These are phyloP conservation scores for Drosophila demipolita DNA, from an alignment of 2,888 invertebrate genomes.

Conservation along the genomic window DNA sequence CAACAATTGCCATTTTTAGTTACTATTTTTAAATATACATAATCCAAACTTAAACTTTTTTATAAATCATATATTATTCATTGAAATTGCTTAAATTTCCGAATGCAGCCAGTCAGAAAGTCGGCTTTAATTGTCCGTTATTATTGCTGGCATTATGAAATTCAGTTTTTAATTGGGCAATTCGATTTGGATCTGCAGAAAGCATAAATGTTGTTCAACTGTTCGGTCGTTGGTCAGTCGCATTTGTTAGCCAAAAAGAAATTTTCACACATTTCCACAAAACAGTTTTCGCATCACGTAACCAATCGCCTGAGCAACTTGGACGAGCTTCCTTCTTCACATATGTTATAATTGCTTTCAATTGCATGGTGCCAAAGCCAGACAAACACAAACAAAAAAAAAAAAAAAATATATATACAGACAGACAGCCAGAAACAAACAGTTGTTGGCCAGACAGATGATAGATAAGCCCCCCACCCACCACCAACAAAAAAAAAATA, in stretches of 20 bases:
- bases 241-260: conserved; percentile 26
- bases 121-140: conserved; percentile 14
- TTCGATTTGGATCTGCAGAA: conserved; percentile 57
- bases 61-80: not conserved
- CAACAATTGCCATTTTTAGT: no score
- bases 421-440: conserved; percentile 42
- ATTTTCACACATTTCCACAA: conserved; percentile 40
- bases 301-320: conserved; percentile 31
- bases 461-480: conserved; percentile 49
- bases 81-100: not conserved
- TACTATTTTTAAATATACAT: not conserved
- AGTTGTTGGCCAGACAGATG: conserved; percentile 69
- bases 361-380: conserved; percentile 59
- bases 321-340: conserved; percentile 55
- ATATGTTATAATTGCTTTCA: conserved; percentile 74
- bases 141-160: conserved; percentile 37
- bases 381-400: conserved; percentile 39
- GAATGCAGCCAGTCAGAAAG: not conserved
- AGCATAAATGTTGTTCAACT: conserved; percentile 49
- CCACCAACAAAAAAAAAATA: conserved; percentile 15
- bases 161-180: conserved; percentile 69
- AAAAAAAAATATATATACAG: conserved; percentile 13
- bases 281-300: conserved; percentile 48
- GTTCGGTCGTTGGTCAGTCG: conserved; percentile 38
- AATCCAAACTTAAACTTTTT: not conserved